Base-by-base conservation (phyloP, 53 echinoderm and acorn worm genomes). In the Paracentrotus lividus region DNA sequence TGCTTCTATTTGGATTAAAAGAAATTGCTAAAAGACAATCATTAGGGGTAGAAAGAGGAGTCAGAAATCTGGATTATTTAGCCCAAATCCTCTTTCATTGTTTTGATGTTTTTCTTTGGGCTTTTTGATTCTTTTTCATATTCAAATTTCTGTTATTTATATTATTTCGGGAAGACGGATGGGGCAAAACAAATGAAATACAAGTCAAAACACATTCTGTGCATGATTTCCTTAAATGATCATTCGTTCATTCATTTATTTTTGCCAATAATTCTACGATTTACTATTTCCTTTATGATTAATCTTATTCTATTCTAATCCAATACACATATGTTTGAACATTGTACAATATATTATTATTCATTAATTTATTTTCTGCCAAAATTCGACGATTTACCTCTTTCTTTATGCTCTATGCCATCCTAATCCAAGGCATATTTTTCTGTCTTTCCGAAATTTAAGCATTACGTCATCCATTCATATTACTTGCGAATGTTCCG, bases 21-120 rank as follows among this genome's bases (percentile, higher is more conserved):
- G 26, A 72, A 24, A 81, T 45, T 24, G 81, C 81, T 81, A 8
- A 81, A 81, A 81, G 81, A 81, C 81, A 81, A 81, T 81, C n/a
- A n/a, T 47, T 47, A 0, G 47, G 5, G 26, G 44, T 16, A 10
- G 24, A 42, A 81, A 81, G 45, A 45, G 21, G 4, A 81, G 81
- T 81, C 8, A 81, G 29, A 64, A 64, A 64, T 76, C 38, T 21
- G 21, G 76, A 76, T 3, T 76, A 1, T 34, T 76, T 42, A 76
- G 3, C 42, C 23, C 2, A 3, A 5, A 42, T 38, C 27, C 5
- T 76, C 20, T 40, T 75, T 75, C 75, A 40, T 40, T 75, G 21
- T 75, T 44, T 3, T 78, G 8, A 9, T 47, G 4, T 78, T 20
- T 18, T 45, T 47, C 12, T n/a, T 23, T 78, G 29, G 23, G 21